Evolutionary conservation across 2,888 invertebrate genomes (phyloP).

Genomic region (Limulus polyphemus): DNA sequence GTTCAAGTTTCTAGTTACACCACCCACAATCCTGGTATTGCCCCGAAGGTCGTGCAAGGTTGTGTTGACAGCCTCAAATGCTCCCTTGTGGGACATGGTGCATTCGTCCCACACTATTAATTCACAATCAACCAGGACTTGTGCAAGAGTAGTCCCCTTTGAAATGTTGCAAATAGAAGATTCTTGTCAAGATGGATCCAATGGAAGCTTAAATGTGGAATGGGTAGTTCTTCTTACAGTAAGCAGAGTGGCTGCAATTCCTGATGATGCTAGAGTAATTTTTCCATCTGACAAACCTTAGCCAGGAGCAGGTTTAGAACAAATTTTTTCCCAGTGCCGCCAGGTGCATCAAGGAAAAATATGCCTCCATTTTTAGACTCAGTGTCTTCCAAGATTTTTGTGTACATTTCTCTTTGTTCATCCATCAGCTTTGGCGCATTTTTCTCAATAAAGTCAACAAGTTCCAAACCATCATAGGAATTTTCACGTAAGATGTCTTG

Average conservation of each 20-base stretch:
- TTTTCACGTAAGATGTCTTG: no score
- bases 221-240: slow-evolving; percentile 4
- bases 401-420: not conserved
- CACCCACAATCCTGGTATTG: slow-evolving; percentile 12
- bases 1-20: slow-evolving; percentile 26
- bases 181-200: slow-evolving; percentile 24
- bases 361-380: not conserved
- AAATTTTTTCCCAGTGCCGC: slow-evolving; percentile 38
- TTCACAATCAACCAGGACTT: not conserved
- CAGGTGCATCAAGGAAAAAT: slow-evolving; percentile 36
- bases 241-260: slow-evolving; percentile 34
- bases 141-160: slow-evolving; percentile 16
- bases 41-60: slow-evolving; percentile 11
- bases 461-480: no score
- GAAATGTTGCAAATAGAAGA: slow-evolving; percentile 33
- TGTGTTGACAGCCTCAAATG: slow-evolving; percentile 35
- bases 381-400: not conserved
- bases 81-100: slow-evolving; percentile 31
- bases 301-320: slow-evolving; percentile 11
- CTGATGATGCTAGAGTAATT: no score
- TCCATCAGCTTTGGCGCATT: not conserved
- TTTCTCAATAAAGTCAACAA: not conserved
- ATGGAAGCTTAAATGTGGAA: slow-evolving; percentile 4
- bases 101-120: slow-evolving; percentile 39
- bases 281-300: no score